Percentiles rank a stretch among this genome's conserved stretches.
Evolutionary conservation across 2,113 vertebrate genomes (phyloP).

Genomic region (Trinectes maculatus): DNA sequence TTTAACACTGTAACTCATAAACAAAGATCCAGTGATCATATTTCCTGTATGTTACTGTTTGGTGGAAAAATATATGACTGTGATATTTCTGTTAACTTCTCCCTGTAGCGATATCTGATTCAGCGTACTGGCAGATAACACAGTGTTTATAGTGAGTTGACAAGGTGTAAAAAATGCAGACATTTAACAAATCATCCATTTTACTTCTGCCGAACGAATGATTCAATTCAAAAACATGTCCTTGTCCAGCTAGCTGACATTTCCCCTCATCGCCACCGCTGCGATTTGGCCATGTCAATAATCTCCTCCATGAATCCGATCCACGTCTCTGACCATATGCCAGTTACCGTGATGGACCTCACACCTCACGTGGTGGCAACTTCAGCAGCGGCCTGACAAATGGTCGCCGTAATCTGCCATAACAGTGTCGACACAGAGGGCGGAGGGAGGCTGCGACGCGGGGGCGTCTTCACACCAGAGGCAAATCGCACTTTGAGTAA

Average conservation of each 20-base stretch:
- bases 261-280: conserved; percentile 9
- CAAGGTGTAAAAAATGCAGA: not conserved
- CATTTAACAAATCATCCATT: conserved; percentile 7
- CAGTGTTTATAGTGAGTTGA: conserved; percentile 4
- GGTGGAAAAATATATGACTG: not conserved
- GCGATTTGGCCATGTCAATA: not conserved
- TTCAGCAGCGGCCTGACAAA: conserved; percentile 75
- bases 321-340: conserved; percentile 50
- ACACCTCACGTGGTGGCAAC: conserved; percentile 44
- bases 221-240: not conserved
- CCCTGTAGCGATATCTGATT: conserved; percentile 2
- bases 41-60: not conserved
- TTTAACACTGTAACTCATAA: not conserved
- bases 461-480: conserved; percentile 55
- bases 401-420: conserved; percentile 63
- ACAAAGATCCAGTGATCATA: not conserved
- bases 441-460: conserved; percentile 47
- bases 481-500: conserved; percentile 51
- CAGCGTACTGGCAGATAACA: not conserved
- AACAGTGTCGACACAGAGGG: conserved; percentile 48
- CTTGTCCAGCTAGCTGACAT: conserved; percentile 11
- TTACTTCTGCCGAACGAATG: not conserved
- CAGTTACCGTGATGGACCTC: conserved; percentile 32
- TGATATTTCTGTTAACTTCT: not conserved
- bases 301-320: conserved; percentile 15